These are phyloP conservation scores for Drosophila kurseongensis DNA, from an alignment of 1,140 invertebrate genomes.

Conservation along the genomic window DNA sequence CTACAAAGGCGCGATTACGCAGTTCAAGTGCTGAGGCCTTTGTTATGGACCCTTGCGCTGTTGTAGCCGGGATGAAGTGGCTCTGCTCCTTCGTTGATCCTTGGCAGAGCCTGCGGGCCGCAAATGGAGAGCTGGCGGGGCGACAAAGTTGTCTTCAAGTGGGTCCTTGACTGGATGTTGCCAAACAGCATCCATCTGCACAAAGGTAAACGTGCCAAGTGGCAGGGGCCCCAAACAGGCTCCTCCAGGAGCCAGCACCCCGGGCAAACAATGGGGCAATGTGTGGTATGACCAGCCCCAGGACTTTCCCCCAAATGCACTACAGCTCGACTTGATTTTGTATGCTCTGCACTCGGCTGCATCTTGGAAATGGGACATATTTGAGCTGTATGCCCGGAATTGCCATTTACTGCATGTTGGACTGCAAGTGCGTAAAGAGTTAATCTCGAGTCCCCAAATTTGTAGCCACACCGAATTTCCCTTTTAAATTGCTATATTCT, in stretches of 20 bases:
- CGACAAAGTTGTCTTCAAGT: slow-evolving; percentile 77
- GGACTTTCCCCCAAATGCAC: slow-evolving; percentile 15
- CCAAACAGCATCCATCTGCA: slow-evolving; percentile 59
- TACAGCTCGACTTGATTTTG: slow-evolving; percentile 30
- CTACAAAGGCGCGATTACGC: slow-evolving; percentile 69
- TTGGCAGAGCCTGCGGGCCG: slow-evolving; percentile 20
- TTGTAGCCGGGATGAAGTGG: slow-evolving; percentile 14
- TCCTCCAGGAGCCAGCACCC: slow-evolving; percentile 41
- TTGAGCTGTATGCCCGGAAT: slow-evolving; percentile 27
- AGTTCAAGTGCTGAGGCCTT: slow-evolving; percentile 62
- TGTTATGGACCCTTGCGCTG: slow-evolving; percentile 33
- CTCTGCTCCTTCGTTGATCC: neutral
- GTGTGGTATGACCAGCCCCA: slow-evolving; percentile 9
- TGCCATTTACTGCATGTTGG: slow-evolving; percentile 58
- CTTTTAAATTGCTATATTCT: too few relatives aligned
- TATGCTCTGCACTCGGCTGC: slow-evolving; percentile 33
- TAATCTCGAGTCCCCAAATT: slow-evolving; percentile 14
- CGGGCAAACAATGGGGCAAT: slow-evolving; percentile 68
- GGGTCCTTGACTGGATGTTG: slow-evolving; percentile 64
- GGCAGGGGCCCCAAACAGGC: slow-evolving; percentile 37
- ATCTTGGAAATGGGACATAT: slow-evolving; percentile 43
- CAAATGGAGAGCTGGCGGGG: slow-evolving; percentile 39
- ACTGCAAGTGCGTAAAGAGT: slow-evolving; percentile 16
- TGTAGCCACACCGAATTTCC: neutral
- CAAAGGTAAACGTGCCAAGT: slow-evolving; percentile 77